Evolutionary conservation across 2,797 vertebrate genomes (phyloP).

Genomic region (Eupleurogrammus muticus): DNA sequence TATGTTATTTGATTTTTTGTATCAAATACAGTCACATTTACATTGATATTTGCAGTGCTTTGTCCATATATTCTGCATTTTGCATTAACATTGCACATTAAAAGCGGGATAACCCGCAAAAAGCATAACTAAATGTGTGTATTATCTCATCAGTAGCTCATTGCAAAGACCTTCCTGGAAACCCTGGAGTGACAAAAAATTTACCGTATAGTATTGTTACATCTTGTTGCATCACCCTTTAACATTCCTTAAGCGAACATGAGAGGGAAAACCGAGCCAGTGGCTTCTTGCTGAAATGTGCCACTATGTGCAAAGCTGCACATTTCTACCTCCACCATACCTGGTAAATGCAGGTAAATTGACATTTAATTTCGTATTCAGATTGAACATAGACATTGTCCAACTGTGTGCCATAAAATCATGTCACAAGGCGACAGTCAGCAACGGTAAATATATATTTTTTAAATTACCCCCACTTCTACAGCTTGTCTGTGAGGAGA

Average conservation of each 20-base stretch:
- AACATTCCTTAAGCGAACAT: slow-evolving; percentile 43
- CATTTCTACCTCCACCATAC: slow-evolving; percentile 15
- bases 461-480: neutral
- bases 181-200: slow-evolving; percentile 32
- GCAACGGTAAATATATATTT: slow-evolving; percentile 10
- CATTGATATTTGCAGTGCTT: neutral
- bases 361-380: slow-evolving; percentile 16
- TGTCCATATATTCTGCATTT: slow-evolving; percentile 10
- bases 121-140: slow-evolving; percentile 26
- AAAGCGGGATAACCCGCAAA: slow-evolving; percentile 18
- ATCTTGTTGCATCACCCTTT: slow-evolving; percentile 69
- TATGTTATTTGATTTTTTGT: no score
- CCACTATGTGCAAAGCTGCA: slow-evolving; percentile 33
- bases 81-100: neutral
- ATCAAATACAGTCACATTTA: no score
- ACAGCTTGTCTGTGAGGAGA: neutral
- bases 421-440: neutral
- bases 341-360: slow-evolving; percentile 9
- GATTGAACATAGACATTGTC: slow-evolving; percentile 3
- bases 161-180: slow-evolving; percentile 27
- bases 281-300: slow-evolving; percentile 42
- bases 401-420: slow-evolving; percentile 4
- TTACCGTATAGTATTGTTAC: slow-evolving; percentile 58
- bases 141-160: slow-evolving; percentile 21
- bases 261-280: slow-evolving; percentile 19